These are phyloP conservation scores for Drosophila navojoa DNA, from an alignment of 1,140 invertebrate genomes.

Conservation along the genomic window DNA sequence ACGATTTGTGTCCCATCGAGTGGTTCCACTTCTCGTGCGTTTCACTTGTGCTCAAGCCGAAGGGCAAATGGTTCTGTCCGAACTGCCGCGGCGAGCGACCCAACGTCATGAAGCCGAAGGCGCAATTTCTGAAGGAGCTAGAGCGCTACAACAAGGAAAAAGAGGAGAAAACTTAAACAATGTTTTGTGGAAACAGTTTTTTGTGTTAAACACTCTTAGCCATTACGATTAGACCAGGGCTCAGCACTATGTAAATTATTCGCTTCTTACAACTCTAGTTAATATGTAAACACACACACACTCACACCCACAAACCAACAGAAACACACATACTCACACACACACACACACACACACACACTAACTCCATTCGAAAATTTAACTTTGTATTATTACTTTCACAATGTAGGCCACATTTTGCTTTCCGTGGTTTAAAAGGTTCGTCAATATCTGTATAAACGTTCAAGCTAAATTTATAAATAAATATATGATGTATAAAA, in stretches of 20 bases:
- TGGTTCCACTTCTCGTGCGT: conserved; percentile 99
- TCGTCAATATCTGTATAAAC: conserved; percentile 65
- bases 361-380: neutral
- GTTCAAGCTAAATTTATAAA: conserved; percentile 29
- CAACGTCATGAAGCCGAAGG: conserved; percentile 96
- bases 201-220: conserved; percentile 69
- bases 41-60: conserved; percentile 96
- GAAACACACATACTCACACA: too few species aligned
- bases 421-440: conserved; percentile 42
- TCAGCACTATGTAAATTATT: conserved; percentile 68
- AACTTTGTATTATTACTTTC: conserved; percentile 18
- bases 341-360: too few species aligned
- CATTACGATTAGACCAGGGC: conserved; percentile 32
- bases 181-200: conserved; percentile 43
- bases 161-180: conserved; percentile 92
- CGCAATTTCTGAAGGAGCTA: conserved; percentile 94
- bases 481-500: conserved; percentile 46
- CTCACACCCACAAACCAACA: too few species aligned
- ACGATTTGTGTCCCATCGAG: conserved; percentile 98
- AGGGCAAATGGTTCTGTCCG: conserved; percentile 99
- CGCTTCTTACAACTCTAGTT: conserved; percentile 69
- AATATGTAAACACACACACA: conserved; percentile 17
- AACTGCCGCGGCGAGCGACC: conserved; percentile 96
- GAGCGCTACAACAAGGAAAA: conserved; percentile 96
- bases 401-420: conserved; percentile 23